Conservation (phyloP, 2,888 invertebrate genomes). For the Lepeophtheirus nordmannii region DNA sequence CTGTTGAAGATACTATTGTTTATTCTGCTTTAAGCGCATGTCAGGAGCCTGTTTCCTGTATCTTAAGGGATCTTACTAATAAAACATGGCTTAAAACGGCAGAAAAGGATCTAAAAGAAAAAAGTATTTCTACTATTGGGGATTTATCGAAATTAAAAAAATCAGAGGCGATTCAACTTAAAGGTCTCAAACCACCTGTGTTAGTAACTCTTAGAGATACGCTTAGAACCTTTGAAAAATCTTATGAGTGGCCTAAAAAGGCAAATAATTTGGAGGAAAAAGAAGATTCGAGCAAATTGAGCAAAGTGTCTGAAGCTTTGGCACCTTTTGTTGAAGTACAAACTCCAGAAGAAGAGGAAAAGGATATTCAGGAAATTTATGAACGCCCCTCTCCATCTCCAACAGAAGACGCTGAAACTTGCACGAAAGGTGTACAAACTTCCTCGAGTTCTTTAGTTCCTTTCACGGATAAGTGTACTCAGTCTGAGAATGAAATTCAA, state of each 20-base stretch:
- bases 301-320: neutral
- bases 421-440: neutral
- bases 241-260: neutral
- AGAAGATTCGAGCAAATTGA: neutral
- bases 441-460: neutral
- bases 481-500: neutral
- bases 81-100: slow-evolving; percentile 17
- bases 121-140: slow-evolving; percentile 9
- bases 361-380: slow-evolving; percentile 16
- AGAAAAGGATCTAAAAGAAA: slow-evolving; percentile 12
- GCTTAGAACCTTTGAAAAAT: slow-evolving; percentile 4
- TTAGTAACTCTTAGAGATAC: slow-evolving; percentile 13
- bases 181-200: slow-evolving; percentile 4
- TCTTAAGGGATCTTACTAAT: slow-evolving; percentile 6
- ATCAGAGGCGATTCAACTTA: neutral
- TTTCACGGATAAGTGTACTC: neutral
- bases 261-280: no score
- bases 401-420: slow-evolving; percentile 10
- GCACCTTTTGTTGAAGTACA: slow-evolving; percentile 16
- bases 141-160: neutral
- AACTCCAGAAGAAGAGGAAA: slow-evolving; percentile 24
- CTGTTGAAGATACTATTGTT: neutral
- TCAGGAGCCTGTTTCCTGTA: slow-evolving; percentile 9
- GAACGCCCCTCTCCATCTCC: slow-evolving; percentile 24
- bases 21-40: slow-evolving; percentile 9